Percentiles rank a stretch among this genome's conserved stretches.
These are phyloP conservation scores for Polydrusus tereticollis DNA, from an alignment of 2,888 invertebrate species.

Conservation along the genomic window DNA sequence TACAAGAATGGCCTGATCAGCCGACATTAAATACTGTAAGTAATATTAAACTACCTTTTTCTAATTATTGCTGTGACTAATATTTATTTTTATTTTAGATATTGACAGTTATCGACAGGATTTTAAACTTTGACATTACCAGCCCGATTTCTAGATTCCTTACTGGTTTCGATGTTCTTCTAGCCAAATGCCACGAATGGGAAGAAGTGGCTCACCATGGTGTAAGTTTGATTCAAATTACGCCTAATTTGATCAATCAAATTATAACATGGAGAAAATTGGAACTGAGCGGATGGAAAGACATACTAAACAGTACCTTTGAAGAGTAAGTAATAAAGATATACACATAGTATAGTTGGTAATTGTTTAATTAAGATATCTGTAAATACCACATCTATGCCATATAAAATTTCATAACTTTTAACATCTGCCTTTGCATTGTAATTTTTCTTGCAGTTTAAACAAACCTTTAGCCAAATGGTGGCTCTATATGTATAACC, in stretches of 20 bases:
- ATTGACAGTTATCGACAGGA: slow-evolving; percentile 74
- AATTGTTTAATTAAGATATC: too few relatives aligned
- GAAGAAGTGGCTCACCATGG: slow-evolving; percentile 90
- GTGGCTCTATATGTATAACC: slow-evolving; percentile 90
- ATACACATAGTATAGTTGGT: too few relatives aligned
- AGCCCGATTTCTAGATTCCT: slow-evolving; percentile 90
- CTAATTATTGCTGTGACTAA: neutral
- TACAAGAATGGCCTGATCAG: slow-evolving; percentile 90
- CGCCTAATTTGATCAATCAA: slow-evolving; percentile 81
- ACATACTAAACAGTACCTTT: slow-evolving; percentile 79
- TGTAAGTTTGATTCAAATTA: slow-evolving; percentile 82
- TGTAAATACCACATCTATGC: too few relatives aligned
- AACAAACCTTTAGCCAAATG: slow-evolving; percentile 82
- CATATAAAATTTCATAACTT: too few relatives aligned
- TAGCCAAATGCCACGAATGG: slow-evolving; percentile 91
- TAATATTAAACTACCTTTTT: slow-evolving; percentile 10
- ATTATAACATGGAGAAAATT: slow-evolving; percentile 93
- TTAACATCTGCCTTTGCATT: neutral
- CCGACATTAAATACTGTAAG: slow-evolving; percentile 84
- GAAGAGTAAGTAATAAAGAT: slow-evolving; percentile 68
- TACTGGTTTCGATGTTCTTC: slow-evolving; percentile 89
- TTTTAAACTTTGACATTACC: slow-evolving; percentile 79
- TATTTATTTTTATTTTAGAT: slow-evolving; percentile 69
- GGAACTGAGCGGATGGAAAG: slow-evolving; percentile 91
- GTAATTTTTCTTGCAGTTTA: slow-evolving; percentile 68